Conservation (phyloP, 2,888 invertebrate species). For the Diaperis boleti region DNA sequence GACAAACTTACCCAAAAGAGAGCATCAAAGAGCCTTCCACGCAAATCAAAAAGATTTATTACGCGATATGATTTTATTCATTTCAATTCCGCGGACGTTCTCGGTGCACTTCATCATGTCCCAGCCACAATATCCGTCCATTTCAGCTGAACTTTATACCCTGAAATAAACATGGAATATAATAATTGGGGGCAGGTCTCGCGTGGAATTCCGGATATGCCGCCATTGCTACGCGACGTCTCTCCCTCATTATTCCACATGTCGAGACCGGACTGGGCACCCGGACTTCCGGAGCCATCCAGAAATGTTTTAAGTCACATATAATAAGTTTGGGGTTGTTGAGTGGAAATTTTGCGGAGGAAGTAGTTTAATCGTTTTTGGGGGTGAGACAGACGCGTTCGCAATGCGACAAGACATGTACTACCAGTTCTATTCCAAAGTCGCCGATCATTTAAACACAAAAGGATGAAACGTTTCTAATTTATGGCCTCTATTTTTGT, state of each 20-base stretch:
- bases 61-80: slow-evolving; percentile 53
- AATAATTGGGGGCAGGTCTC: slow-evolving; percentile 59
- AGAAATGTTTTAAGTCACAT: slow-evolving; percentile 6
- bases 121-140: slow-evolving; percentile 59
- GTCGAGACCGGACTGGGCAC: slow-evolving; percentile 26
- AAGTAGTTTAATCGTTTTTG: background rate
- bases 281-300: slow-evolving; percentile 31
- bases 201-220: slow-evolving; percentile 59
- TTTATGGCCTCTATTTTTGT: too few species aligned
- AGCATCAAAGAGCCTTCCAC: slow-evolving; percentile 38
- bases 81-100: slow-evolving; percentile 55
- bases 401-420: too few species aligned
- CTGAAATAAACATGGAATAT: slow-evolving; percentile 61
- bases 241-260: slow-evolving; percentile 51
- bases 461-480: too few species aligned
- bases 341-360: background rate
- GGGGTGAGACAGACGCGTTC: background rate
- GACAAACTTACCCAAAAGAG: slow-evolving; percentile 27
- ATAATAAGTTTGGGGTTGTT: slow-evolving; percentile 8
- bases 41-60: slow-evolving; percentile 45
- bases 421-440: too few species aligned
- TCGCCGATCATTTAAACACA: too few species aligned
- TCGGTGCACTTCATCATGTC: slow-evolving; percentile 58
- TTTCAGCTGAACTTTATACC: slow-evolving; percentile 52
- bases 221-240: slow-evolving; percentile 55